Evolutionary conservation across 2,888 invertebrate species (phyloP).

Genomic region (Bimastos eiseni): DNA sequence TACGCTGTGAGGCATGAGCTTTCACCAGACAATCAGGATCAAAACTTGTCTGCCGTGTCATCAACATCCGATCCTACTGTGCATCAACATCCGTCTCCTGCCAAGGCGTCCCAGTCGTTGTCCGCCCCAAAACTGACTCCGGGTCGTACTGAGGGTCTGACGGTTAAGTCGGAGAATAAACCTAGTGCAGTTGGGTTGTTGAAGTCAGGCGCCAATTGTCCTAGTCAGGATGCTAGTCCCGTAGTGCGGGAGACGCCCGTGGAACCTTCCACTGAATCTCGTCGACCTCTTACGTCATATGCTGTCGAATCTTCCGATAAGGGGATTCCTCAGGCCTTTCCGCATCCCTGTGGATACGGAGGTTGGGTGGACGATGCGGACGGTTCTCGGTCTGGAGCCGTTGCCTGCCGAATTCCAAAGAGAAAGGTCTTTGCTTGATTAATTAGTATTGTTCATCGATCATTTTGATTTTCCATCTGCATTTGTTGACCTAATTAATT

Average conservation of each 20-base stretch:
- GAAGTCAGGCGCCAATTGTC: neutral
- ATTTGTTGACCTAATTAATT: neutral
- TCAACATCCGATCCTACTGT: neutral
- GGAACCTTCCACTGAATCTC: neutral
- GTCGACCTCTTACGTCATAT: neutral
- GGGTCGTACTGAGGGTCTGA: neutral
- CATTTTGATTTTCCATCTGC: neutral
- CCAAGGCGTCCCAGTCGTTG: neutral
- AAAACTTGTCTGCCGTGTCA: neutral
- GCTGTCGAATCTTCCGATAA: neutral
- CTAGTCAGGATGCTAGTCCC: neutral
- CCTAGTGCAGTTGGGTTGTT: neutral
- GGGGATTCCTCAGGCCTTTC: neutral
- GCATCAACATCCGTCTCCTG: neutral
- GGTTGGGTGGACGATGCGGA: neutral
- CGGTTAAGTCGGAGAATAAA: neutral
- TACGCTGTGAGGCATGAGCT: neutral
- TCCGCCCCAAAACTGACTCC: neutral
- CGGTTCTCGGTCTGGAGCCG: neutral
- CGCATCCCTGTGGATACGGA: constrained; percentile 14
- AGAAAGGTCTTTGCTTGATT: constrained; percentile 25
- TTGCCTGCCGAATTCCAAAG: neutral
- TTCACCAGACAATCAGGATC: neutral
- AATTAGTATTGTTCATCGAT: neutral
- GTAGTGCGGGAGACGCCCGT: neutral